Conservation (phyloP, 64 coral and sea anemone species). For the Acropora tenuis region DNA sequence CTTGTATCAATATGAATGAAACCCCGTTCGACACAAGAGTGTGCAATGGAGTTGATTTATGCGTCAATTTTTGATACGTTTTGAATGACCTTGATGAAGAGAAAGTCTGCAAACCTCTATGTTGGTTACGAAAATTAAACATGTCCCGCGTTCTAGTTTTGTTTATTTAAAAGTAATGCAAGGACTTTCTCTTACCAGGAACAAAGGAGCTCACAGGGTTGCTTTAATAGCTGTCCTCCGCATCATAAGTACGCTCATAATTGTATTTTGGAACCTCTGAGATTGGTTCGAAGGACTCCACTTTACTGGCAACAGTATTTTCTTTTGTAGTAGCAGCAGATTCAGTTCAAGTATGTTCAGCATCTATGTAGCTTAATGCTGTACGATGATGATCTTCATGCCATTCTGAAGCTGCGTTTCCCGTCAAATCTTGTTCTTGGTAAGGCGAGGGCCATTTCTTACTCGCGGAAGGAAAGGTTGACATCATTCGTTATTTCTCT, state of each 20-base stretch:
- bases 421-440: not conserved
- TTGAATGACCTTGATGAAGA: not conserved
- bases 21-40: too few relatives aligned
- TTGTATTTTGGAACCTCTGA: slow-evolving; percentile 57
- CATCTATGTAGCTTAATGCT: too few relatives aligned
- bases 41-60: too few relatives aligned
- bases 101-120: not conserved
- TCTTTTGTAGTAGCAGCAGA: too few relatives aligned
- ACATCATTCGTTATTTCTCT: not conserved
- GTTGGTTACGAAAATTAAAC: slow-evolving; percentile 4
- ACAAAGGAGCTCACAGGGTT: slow-evolving; percentile 59
- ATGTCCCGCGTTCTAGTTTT: slow-evolving; percentile 39
- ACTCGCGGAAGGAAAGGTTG: not conserved
- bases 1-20: too few relatives aligned
- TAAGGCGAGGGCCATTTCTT: not conserved
- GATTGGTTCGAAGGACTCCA: not conserved
- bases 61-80: not conserved
- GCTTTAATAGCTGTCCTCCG: slow-evolving; percentile 22
- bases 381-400: too few relatives aligned
- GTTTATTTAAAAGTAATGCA: not conserved
- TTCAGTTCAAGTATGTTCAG: too few relatives aligned
- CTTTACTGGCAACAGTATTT: too few relatives aligned
- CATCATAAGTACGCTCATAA: slow-evolving; percentile 76
- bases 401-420: too few relatives aligned
- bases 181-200: slow-evolving; percentile 47